Base-by-base conservation (phyloP, 2,113 vertebrate species). In the Patagioenas fasciata region DNA sequence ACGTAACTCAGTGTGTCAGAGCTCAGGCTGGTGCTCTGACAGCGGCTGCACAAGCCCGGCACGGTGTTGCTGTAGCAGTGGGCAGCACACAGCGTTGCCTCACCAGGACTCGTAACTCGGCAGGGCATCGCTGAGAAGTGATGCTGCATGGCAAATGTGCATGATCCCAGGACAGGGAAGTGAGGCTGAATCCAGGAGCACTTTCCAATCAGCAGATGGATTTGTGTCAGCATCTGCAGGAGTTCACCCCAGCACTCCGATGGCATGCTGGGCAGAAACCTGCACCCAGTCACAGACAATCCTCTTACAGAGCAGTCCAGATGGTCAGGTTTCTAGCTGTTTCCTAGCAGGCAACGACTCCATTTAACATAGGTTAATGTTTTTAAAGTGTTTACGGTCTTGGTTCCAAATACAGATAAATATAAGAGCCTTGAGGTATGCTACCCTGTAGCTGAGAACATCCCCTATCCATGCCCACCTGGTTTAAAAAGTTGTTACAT, bases 191-290 rank as follows among this genome's bases (percentile, higher is more conserved):
- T 10, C 25, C n/a, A 16, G 79, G 53, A 69, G 70, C 20, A 17
- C 29, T 54, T 82, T 82, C 58, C 70, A 15, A 11, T 7, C 7
- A 6, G 66, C 48, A 69, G 74, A 40, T 6, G 48, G 42, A 20
- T 85, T 31, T 29, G 47, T 61, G 56, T 21, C 44, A 47, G 44
- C 18, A 47, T 47, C 44, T 47, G 26, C 18, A 15, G 79, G 67
- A 53, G 48, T 85, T 32, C 44, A 11, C 17, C 21, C 29, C 23
- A 0, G 11, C 3, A 3, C 2, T 2, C 16, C 0, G 0, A 3
- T 40, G 80, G 47, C 9, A 4, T 10, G 36, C 57, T 26, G 70
- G 57, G 34, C 74, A 60, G 69, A 28, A 74, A 64, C 1, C 14
- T 4, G 2, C 42, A 44, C 42, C 40, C 5, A 5, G 26, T 25